These are phyloP conservation scores for Thamnophis sirtalis DNA, from an alignment of 2,113 vertebrate genomes.

Conservation along the genomic window DNA sequence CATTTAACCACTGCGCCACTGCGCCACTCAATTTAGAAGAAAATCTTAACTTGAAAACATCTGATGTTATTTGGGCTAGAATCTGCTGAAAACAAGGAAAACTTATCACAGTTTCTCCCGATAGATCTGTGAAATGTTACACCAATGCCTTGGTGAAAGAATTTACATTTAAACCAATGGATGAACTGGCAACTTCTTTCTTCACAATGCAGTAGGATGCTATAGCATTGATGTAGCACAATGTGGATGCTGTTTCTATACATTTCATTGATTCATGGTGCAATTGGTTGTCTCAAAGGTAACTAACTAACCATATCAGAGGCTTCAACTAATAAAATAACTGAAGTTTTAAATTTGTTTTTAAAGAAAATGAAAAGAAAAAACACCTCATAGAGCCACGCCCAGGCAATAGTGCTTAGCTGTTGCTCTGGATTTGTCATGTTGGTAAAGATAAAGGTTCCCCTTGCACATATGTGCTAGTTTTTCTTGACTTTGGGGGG, in stretches of 20 bases:
- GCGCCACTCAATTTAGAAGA: not conserved
- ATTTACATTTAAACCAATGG: not conserved
- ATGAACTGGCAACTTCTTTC: not conserved
- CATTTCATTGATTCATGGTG: not conserved
- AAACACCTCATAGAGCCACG: not conserved
- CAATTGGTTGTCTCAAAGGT: not conserved
- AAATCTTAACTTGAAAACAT: not conserved
- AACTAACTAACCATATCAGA: not conserved
- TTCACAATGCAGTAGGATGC: not conserved
- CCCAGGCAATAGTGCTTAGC: not conserved
- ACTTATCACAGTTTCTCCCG: not conserved
- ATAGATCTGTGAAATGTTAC: not conserved
- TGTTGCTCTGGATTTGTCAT: not conserved
- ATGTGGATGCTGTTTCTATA: not conserved
- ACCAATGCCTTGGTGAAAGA: not conserved
- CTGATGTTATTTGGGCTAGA: not conserved
- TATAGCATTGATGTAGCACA: not conserved
- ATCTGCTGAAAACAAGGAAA: not conserved
- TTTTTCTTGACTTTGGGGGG: too few relatives aligned
- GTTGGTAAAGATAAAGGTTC: not conserved
- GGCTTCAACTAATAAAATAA: not conserved
- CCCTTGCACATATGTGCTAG: too few relatives aligned
- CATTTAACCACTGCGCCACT: too few relatives aligned
- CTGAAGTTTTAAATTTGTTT: not conserved
- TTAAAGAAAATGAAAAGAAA: not conserved